Evolutionary conservation across 2,888 invertebrate genomes (phyloP).

Genomic region (Patella depressa): DNA sequence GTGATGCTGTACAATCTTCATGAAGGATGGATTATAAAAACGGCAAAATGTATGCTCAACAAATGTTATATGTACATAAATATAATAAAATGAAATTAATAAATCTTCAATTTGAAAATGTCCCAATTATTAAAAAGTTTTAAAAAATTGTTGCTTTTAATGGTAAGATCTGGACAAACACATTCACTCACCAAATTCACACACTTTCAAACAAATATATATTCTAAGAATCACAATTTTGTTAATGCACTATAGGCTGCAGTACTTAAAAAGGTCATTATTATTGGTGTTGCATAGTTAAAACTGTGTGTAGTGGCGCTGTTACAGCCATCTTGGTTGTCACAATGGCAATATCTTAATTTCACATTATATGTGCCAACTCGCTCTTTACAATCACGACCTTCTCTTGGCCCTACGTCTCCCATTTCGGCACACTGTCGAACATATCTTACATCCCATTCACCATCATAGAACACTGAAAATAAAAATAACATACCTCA

Average conservation of each 20-base stretch:
- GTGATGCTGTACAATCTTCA: no score
- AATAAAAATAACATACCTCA: slow-evolving; percentile 23
- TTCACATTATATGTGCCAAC: slow-evolving; percentile 68
- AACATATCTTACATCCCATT: slow-evolving; percentile 70
- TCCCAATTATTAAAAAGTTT: no score
- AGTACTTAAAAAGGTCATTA: neutral
- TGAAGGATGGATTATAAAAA: no score
- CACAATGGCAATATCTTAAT: slow-evolving; percentile 70
- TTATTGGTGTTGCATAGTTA: neutral
- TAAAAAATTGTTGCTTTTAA: no score
- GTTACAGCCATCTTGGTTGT: slow-evolving; percentile 72
- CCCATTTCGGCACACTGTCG: slow-evolving; percentile 70
- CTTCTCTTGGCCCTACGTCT: slow-evolving; percentile 66
- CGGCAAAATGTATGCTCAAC: no score
- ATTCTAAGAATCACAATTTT: neutral
- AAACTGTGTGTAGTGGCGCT: slow-evolving; percentile 17
- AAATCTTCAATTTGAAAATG: no score
- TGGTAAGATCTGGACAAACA: no score
- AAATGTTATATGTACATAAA: no score
- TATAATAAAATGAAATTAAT: no score
- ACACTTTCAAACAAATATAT: no score
- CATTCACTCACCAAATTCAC: no score
- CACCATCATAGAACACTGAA: slow-evolving; percentile 68
- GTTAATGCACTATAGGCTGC: neutral
- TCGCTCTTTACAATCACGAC: slow-evolving; percentile 68